These are phyloP conservation scores for Pseudococcus jackbeardsleyi DNA, from an alignment of 2,888 invertebrate genomes.

Conservation along the genomic window DNA sequence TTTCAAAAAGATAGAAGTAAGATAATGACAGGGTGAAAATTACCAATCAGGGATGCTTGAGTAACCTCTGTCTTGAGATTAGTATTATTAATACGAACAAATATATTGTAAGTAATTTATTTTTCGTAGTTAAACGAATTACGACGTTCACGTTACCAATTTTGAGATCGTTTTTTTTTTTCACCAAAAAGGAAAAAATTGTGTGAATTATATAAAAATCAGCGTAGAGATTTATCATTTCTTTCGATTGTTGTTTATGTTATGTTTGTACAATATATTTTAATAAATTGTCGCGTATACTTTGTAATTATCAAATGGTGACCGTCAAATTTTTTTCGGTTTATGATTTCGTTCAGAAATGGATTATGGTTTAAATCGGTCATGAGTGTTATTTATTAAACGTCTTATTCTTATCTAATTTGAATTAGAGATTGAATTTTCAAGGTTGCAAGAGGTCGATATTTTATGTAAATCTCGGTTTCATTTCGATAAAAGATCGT, in stretches of 20 bases:
- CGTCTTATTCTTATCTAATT: neutral
- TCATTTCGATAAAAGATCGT: neutral
- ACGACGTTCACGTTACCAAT: conserved; percentile 16
- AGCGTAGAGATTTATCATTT: neutral
- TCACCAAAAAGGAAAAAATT: neutral
- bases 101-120: conserved; percentile 52
- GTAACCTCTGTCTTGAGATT: conserved; percentile 13
- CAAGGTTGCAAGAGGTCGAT: neutral
- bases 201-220: neutral
- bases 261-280: conserved; percentile 54
- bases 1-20: neutral
- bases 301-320: neutral
- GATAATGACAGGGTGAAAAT: conserved; percentile 17
- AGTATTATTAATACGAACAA: conserved; percentile 53
- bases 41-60: conserved; percentile 28
- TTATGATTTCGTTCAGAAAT: neutral
- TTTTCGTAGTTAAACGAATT: conserved; percentile 40
- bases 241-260: conserved; percentile 12
- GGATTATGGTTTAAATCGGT: neutral
- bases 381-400: neutral
- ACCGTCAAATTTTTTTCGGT: neutral
- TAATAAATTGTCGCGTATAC: neutral
- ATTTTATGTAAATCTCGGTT: neutral
- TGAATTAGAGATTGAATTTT: conserved; percentile 1
- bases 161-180: conserved; percentile 1